Base-by-base conservation (phyloP, 2,113 vertebrate genomes). In the Polypterus senegalus region DNA sequence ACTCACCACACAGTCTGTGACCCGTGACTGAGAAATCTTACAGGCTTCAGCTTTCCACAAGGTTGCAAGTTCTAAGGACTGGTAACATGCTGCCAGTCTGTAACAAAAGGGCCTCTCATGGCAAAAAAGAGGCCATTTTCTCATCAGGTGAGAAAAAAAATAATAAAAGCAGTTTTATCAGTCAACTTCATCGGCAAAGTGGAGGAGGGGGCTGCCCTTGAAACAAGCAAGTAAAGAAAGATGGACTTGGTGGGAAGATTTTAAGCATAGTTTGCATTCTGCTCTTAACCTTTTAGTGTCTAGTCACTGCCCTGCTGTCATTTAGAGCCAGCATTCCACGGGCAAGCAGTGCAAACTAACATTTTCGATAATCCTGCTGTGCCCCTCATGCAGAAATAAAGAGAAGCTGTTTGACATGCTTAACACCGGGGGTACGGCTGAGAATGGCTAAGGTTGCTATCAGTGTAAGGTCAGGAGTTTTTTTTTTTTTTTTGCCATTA, bases 251-350 rank as follows among this genome's bases (percentile, higher is more conserved):
- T 65, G 76, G 65, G 66, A 73, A 79, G 68, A 73, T 70, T 84
- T 77, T 70, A 67, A 66, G 65, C 70, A 73, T 76, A 80, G 67
- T 69, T 83, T 67, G 54, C 74, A 80, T 76, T 72, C 74, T 80
- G 59, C 68, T 72, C 67, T 69, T 82, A 54, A 48, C 69, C 51
- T 65, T 73, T 77, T 63, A 65, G 66, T 67, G 71, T 64, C 64
- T 49, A 73, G 63, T 64, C 59, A 48, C 67, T 79, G 69, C 76
- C 67, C 72, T 65, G 70, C 69, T 76, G 74, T 79, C 76, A 76
- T 69, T 79, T 74, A 69, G 67, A 76, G 74, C 61, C 65, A 63
- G 56, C 60, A 73, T 74, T 73, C 75, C 65, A 73, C 46, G 69
- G 66, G 74, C 69, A 68, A 73, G 54, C 59, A 58, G 71, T 64